phyloP scores from a whole-genome alignment of 2,888 invertebrate species.

The Limnephilus marmoratus region DNA sequence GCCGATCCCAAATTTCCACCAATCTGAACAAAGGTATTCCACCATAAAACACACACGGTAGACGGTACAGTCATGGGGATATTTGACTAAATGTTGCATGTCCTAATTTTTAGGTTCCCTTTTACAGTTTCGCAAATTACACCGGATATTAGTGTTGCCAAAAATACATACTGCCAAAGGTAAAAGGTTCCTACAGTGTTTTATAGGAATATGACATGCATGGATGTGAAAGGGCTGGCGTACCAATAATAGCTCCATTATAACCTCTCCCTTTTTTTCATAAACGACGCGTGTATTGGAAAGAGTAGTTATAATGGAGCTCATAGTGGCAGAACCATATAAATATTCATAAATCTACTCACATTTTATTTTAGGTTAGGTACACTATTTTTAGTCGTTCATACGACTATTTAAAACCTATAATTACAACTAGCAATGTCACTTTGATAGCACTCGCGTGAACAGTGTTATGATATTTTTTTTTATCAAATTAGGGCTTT shows the following conservation, averaged over 20 bases:
- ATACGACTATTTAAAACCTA: no score
- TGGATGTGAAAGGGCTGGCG: not conserved
- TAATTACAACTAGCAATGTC: not conserved
- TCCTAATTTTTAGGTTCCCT: not conserved
- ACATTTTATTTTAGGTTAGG: not conserved
- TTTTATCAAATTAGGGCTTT: not conserved
- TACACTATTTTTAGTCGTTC: not conserved
- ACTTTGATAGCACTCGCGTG: not conserved
- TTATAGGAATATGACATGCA: not conserved
- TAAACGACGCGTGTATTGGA: not conserved
- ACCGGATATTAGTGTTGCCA: not conserved
- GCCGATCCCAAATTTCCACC: slow-evolving; percentile 5
- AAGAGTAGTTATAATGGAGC: not conserved
- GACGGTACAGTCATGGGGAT: not conserved
- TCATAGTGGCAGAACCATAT: not conserved
- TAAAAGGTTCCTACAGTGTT: not conserved
- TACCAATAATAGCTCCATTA: not conserved
- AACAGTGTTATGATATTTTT: not conserved
- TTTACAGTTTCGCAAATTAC: not conserved
- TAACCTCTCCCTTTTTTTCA: not conserved
- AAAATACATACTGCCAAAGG: not conserved
- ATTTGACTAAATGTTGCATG: not conserved
- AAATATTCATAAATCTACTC: not conserved
- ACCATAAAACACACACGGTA: not conserved
- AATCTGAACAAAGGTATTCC: not conserved